Evolutionary conservation across 37 sponge, comb jelly and placozoan genomes (phyloP).

Genomic region (Beroe forskalii): DNA sequence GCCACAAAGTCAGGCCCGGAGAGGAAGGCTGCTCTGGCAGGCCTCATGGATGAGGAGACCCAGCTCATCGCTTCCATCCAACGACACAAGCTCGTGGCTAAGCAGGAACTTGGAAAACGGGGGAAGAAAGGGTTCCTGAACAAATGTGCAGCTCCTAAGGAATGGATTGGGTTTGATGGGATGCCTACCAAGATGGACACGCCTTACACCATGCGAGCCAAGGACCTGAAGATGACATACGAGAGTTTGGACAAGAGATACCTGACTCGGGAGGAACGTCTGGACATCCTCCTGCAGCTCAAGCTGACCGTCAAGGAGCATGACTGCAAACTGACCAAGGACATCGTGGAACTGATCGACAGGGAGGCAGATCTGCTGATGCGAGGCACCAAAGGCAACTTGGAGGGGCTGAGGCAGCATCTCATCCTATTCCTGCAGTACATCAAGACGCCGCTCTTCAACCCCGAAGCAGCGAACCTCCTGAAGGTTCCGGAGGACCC

Average conservation of each 20-base stretch:
- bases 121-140: slow-evolving; percentile 72
- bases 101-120: slow-evolving; percentile 67
- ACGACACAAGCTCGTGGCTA: slow-evolving; percentile 77
- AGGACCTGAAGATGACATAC: slow-evolving; percentile 81
- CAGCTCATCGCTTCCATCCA: slow-evolving; percentile 91
- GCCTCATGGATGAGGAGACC: slow-evolving; percentile 90
- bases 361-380: slow-evolving; percentile 87
- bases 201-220: slow-evolving; percentile 75
- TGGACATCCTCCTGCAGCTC: slow-evolving; percentile 79
- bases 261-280: slow-evolving; percentile 75
- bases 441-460: slow-evolving; percentile 90
- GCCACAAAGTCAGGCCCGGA: slow-evolving; percentile 76
- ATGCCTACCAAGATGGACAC: slow-evolving; percentile 83
- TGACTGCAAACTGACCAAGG: slow-evolving; percentile 85
- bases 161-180: slow-evolving; percentile 88
- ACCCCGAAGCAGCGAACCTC: slow-evolving; percentile 85
- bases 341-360: slow-evolving; percentile 84
- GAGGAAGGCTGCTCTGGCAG: slow-evolving; percentile 91
- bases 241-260: slow-evolving; percentile 66
- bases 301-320: slow-evolving; percentile 78
- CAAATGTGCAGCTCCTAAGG: slow-evolving; percentile 73
- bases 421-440: slow-evolving; percentile 91
- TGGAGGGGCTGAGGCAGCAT: slow-evolving; percentile 80
- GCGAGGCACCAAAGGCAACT: slow-evolving; percentile 68
- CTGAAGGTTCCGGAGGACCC: slow-evolving; percentile 85